Percentiles rank a stretch among this genome's conserved stretches.
Evolutionary conservation across 2,113 vertebrate species (phyloP).

Genomic region (Willisornis vidua): DNA sequence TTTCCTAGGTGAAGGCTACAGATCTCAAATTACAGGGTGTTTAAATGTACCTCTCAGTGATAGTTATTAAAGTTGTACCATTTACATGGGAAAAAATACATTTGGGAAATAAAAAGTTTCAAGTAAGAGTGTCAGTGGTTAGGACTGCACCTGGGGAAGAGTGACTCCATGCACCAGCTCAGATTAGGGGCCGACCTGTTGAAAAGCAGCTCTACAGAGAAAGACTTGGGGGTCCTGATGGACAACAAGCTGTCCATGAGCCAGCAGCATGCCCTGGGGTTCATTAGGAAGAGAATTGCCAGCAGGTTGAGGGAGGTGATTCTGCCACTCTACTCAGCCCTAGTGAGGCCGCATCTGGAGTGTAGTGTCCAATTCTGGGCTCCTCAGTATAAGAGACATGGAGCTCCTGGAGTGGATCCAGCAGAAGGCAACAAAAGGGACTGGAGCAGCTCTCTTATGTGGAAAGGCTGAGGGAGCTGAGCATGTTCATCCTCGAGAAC

Average conservation of each 20-base stretch:
- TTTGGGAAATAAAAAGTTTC: background rate
- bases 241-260: background rate
- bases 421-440: background rate
- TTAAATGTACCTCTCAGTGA: background rate
- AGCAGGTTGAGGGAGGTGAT: background rate
- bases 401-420: background rate
- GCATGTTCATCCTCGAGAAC: background rate
- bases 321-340: background rate
- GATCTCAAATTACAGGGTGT: background rate
- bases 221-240: background rate
- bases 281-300: background rate
- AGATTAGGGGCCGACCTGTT: background rate
- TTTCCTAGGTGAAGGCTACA: background rate
- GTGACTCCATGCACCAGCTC: background rate
- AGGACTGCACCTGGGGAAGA: background rate
- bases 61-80: background rate
- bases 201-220: background rate
- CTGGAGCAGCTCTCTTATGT: background rate
- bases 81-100: background rate
- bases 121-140: background rate
- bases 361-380: background rate
- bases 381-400: background rate
- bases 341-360: background rate
- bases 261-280: background rate
- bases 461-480: background rate